These are phyloP conservation scores for Drosophila rellima DNA, from an alignment of 2,888 invertebrate genomes.

Conservation along the genomic window DNA sequence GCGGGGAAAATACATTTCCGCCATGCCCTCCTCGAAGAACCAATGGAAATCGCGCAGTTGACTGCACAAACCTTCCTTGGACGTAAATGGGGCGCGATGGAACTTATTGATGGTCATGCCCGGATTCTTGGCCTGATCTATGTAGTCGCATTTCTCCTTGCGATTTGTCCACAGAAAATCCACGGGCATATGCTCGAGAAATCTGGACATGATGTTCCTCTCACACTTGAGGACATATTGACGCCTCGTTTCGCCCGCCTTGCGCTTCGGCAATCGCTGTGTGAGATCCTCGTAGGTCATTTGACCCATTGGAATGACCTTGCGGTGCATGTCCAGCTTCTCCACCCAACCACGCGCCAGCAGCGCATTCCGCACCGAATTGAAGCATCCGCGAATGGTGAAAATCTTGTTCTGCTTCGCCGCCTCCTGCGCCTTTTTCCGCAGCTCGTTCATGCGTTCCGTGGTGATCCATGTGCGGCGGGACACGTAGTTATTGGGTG, in stretches of 20 bases:
- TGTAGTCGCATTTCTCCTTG: constrained; percentile 89
- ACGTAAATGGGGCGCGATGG: constrained; percentile 94
- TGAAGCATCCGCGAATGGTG: constrained; percentile 90
- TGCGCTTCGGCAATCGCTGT: constrained; percentile 84
- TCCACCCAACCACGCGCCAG: constrained; percentile 90
- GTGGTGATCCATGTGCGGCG: constrained; percentile 87
- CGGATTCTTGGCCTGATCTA: constrained; percentile 86
- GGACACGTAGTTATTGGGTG: constrained; percentile 79
- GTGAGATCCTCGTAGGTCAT: constrained; percentile 84
- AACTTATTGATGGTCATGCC: constrained; percentile 92
- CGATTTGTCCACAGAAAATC: constrained; percentile 96
- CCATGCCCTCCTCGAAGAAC: constrained; percentile 93
- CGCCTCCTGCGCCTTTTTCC: constrained; percentile 89
- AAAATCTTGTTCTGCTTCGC: constrained; percentile 89
- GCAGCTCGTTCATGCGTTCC: constrained; percentile 89
- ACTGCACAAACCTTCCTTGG: constrained; percentile 94
- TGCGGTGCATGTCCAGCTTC: constrained; percentile 84
- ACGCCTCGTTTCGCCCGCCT: constrained; percentile 85
- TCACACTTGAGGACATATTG: constrained; percentile 89
- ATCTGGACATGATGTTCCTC: constrained; percentile 90
- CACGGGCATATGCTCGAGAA: constrained; percentile 92
- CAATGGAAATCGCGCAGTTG: constrained; percentile 94
- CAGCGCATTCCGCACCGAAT: constrained; percentile 90
- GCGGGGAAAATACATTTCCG: constrained; percentile 93
- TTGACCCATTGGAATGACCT: constrained; percentile 77